Evolutionary conservation across 2,113 vertebrate genomes (phyloP).

Genomic region (Rhabdornis inornatus): DNA sequence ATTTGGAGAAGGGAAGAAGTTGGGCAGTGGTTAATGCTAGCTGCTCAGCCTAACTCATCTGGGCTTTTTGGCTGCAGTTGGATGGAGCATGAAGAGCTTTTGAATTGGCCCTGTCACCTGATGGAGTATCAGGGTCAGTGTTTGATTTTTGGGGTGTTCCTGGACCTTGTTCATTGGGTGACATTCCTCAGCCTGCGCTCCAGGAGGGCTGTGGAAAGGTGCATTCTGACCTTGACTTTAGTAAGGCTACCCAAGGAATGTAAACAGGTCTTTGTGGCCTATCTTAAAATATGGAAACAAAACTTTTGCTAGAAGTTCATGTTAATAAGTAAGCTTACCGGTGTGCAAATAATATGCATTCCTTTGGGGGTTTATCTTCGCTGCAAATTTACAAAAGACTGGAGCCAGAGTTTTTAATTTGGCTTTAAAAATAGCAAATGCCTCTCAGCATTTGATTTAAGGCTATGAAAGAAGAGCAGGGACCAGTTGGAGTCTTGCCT

Average conservation of each 20-base stretch:
- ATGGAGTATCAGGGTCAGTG: not conserved
- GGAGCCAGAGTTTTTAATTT: not conserved
- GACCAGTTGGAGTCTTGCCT: not conserved
- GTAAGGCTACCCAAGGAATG: not conserved
- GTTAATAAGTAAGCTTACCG: slow-evolving; percentile 50
- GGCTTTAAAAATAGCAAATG: not conserved
- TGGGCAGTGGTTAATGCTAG: not conserved
- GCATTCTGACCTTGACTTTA: not conserved
- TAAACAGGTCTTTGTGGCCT: not conserved
- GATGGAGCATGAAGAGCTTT: not conserved
- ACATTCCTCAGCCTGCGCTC: not conserved
- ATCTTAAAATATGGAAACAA: not conserved
- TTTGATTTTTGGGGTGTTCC: not conserved
- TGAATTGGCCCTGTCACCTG: not conserved
- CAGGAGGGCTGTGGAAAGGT: not conserved
- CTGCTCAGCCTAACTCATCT: not conserved
- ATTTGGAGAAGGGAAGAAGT: not conserved
- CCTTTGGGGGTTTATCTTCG: not conserved
- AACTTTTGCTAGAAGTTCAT: not conserved
- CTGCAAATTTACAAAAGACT: not conserved
- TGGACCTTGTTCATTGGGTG: not conserved
- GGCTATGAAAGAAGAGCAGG: not conserved
- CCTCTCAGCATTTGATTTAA: not conserved
- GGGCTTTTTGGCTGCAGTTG: not conserved
- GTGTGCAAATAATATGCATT: slow-evolving; percentile 2